phyloP scores from a whole-genome alignment of 2,888 invertebrate genomes.

The Mycalesis mineus region DNA sequence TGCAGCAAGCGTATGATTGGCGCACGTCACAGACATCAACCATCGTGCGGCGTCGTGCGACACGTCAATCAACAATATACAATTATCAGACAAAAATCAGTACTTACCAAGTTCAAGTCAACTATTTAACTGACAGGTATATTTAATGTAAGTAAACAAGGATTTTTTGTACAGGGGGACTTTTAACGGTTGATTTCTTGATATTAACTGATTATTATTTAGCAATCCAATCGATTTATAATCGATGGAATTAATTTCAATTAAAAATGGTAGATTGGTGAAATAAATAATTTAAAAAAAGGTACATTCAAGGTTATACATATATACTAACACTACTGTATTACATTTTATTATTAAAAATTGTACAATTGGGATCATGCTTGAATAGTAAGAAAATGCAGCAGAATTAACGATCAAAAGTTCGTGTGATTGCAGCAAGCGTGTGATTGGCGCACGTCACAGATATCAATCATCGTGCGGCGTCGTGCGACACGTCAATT shows the following conservation, averaged over 20 bases:
- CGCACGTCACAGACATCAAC: not conserved
- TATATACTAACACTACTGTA: no score
- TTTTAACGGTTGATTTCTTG: no score
- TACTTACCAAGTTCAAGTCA: conserved; percentile 12
- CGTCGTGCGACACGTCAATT: conserved; percentile 10
- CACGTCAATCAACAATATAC: conserved; percentile 16
- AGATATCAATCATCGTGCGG: not conserved
- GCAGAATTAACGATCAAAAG: not conserved
- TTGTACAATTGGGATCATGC: no score
- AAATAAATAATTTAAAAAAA: no score
- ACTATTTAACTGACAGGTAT: not conserved
- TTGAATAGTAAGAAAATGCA: not conserved
- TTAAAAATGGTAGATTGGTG: no score
- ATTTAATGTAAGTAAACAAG: no score
- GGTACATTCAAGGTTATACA: no score
- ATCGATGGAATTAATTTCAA: no score
- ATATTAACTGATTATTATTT: no score
- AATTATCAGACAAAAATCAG: conserved; percentile 13
- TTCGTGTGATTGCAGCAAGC: not conserved
- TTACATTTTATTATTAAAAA: no score
- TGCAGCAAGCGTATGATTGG: not conserved
- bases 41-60: not conserved
- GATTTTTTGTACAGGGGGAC: no score
- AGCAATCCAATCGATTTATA: no score
- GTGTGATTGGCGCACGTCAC: not conserved